Conservation (phyloP, 2,888 invertebrate species). For the Calephelis perditalis region DNA sequence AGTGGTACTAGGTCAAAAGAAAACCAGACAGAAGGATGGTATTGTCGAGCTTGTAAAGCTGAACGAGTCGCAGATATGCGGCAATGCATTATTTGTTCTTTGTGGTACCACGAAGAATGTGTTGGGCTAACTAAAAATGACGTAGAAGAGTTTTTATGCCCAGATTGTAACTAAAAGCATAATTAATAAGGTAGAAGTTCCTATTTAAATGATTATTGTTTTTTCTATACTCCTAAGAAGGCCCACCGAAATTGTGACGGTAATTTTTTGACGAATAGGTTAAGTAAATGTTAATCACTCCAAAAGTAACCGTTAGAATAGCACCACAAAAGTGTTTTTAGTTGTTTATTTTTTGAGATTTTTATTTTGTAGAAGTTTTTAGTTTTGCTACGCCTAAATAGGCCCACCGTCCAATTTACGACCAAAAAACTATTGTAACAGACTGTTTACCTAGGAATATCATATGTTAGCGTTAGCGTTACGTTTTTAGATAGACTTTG, state of each 20-base stretch:
- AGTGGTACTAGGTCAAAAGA: neutral
- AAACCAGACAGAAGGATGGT: neutral
- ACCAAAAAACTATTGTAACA: neutral
- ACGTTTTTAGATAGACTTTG: neutral
- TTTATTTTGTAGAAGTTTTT: neutral
- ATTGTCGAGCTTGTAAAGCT: constrained; percentile 7
- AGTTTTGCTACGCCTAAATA: neutral
- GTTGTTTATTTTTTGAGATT: neutral
- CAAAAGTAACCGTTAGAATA: neutral
- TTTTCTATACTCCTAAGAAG: neutral
- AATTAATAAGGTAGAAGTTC: neutral
- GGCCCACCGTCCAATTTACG: neutral
- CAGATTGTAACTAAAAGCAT: neutral
- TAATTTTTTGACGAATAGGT: neutral
- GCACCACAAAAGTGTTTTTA: neutral
- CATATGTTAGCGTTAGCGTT: neutral
- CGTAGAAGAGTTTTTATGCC: constrained; percentile 3
- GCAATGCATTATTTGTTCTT: constrained; percentile 2
- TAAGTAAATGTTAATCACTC: neutral
- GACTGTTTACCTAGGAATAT: neutral
- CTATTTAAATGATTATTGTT: neutral
- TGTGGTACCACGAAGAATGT: constrained; percentile 13
- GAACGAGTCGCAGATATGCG: constrained; percentile 7
- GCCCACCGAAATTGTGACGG: neutral
- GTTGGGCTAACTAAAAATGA: constrained; percentile 13